phyloP scores from a whole-genome alignment of 2,797 vertebrate genomes.

The Apodemus agrarius region DNA sequence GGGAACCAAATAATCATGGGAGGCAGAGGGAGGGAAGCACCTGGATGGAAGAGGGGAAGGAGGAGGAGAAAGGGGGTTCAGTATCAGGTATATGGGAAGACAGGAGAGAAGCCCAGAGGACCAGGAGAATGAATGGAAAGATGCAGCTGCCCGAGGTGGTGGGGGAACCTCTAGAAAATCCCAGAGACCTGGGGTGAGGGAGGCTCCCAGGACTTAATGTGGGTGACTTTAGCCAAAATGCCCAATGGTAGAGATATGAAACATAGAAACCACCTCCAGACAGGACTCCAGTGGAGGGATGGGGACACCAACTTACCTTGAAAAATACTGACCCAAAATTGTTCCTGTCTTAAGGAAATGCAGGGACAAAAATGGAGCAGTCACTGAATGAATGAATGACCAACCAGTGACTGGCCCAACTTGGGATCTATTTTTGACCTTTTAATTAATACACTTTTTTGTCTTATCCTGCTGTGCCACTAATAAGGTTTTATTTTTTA shows the following conservation, averaged over 20 bases:
- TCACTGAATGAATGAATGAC: background rate
- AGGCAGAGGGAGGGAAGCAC: background rate
- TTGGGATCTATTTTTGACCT: constrained; percentile 1
- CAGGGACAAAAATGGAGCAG: background rate
- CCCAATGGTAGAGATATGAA: background rate
- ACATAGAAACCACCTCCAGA: background rate
- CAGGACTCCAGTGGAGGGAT: background rate
- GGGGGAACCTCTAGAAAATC: background rate
- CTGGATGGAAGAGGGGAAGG: background rate
- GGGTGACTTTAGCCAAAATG: background rate
- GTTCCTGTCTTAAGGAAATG: background rate
- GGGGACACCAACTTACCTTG: background rate
- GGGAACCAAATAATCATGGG: background rate
- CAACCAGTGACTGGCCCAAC: background rate
- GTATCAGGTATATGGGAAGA: background rate
- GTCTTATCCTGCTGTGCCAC: constrained; percentile 12
- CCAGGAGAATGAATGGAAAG: background rate
- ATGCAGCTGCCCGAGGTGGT: background rate
- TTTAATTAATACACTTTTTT: constrained; percentile 66
- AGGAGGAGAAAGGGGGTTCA: background rate
- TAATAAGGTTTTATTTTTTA: constrained; percentile 63
- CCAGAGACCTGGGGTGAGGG: background rate
- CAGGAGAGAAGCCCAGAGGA: background rate
- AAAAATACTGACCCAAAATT: background rate
- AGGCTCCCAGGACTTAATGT: background rate